Conservation (phyloP, 2,797 vertebrate species). For the Chromis chromis region DNA sequence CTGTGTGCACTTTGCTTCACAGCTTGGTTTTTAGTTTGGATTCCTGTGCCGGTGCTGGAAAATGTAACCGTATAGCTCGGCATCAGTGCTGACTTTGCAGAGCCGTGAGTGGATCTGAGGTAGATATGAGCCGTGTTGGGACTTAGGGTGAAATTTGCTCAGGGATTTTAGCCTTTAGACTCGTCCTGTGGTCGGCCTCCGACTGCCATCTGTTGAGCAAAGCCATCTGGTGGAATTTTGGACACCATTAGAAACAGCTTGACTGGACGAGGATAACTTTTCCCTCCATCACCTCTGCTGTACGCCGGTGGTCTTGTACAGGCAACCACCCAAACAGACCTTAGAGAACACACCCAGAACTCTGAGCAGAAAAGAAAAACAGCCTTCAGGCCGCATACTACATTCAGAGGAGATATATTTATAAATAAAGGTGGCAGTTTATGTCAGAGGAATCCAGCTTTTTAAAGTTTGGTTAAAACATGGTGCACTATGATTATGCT, state of each 20-base stretch:
- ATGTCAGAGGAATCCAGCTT: constrained; percentile 4
- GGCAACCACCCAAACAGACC: constrained; percentile 30
- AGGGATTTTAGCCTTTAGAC: constrained; percentile 34
- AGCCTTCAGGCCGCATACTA: constrained; percentile 8
- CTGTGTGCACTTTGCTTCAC: constrained; percentile 25
- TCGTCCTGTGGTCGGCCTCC: constrained; percentile 35
- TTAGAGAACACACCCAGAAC: constrained; percentile 49
- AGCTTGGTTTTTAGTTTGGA: constrained; percentile 25
- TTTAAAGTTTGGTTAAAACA: constrained; percentile 9
- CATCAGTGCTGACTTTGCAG: constrained; percentile 42
- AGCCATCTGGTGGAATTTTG: constrained; percentile 55
- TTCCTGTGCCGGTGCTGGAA: constrained; percentile 44
- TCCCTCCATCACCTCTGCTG: constrained; percentile 37
- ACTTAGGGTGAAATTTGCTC: constrained; percentile 26
- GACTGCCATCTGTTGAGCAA: constrained; percentile 41
- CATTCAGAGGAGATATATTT: constrained; percentile 14
- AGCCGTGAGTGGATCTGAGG: neutral
- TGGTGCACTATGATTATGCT: neutral
- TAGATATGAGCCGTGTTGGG: constrained; percentile 7
- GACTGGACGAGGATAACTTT: constrained; percentile 59
- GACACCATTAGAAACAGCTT: constrained; percentile 63
- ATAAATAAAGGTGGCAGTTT: constrained; percentile 30
- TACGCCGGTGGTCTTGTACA: constrained; percentile 48
- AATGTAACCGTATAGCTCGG: constrained; percentile 32
- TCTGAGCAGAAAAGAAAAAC: constrained; percentile 38